Evolutionary conservation across 2,888 invertebrate species (phyloP).

Genomic region (Drosophila gaucha): DNA sequence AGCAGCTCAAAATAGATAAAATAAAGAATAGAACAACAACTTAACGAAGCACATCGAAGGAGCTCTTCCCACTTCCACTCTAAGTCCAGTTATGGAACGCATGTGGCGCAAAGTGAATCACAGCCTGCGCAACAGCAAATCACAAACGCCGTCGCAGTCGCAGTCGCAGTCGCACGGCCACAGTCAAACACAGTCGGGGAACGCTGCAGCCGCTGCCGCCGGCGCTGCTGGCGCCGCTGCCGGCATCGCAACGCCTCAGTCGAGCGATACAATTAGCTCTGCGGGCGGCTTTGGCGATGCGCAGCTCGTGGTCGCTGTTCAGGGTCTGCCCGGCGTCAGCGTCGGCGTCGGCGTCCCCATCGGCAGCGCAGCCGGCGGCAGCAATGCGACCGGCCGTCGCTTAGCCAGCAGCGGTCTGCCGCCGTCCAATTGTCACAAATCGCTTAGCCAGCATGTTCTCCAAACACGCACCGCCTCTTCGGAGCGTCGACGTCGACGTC

Average conservation of each 20-base stretch:
- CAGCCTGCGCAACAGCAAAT: conserved; percentile 81
- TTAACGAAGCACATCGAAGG: background rate
- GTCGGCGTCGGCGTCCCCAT: conserved; percentile 7
- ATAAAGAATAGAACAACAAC: background rate
- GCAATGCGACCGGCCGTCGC: conserved; percentile 83
- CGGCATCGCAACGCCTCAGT: conserved; percentile 69
- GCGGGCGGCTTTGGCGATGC: conserved; percentile 84
- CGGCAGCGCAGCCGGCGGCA: conserved; percentile 62
- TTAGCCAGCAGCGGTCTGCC: conserved; percentile 79
- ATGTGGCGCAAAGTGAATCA: conserved; percentile 85
- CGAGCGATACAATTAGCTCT: conserved; percentile 83
- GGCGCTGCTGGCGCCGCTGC: conserved; percentile 20
- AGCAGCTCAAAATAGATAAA: conserved; percentile 4
- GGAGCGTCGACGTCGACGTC: conserved; percentile 82
- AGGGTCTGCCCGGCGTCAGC: conserved; percentile 52
- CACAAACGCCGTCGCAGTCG: conserved; percentile 35
- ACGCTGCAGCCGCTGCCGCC: conserved; percentile 11
- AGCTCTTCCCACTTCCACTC: background rate
- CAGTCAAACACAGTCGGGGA: conserved; percentile 25
- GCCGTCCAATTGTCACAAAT: conserved; percentile 72
- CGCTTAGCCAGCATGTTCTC: conserved; percentile 83
- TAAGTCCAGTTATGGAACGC: conserved; percentile 80
- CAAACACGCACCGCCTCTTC: conserved; percentile 84
- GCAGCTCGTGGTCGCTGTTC: conserved; percentile 82
- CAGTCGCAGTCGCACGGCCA: conserved; percentile 23